Evolutionary conservation across 2,113 vertebrate genomes (phyloP), one percentile per base, ranked within the genome.

Genomic region (Nibea albiflora): DNA sequence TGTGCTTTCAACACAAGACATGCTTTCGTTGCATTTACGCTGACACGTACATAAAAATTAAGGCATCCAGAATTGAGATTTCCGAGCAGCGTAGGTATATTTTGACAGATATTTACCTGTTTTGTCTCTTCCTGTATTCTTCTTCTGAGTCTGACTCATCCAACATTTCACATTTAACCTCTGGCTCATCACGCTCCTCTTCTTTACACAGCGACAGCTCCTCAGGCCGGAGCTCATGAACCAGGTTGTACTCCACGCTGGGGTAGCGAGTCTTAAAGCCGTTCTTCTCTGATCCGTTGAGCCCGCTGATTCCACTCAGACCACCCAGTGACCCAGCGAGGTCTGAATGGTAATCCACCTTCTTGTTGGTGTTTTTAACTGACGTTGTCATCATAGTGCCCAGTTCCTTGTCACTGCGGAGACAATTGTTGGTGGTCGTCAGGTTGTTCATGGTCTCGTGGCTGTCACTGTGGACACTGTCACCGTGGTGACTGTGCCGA

Each of bases 341-440:
- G 81, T 99, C 98, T 0, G 96, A 95, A 49, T 96, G 96, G 90
- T 97, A 96, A 94, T 99, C 98, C 31, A 93, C 96, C 92, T 99
- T 99, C 94, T 99, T 98, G 90, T 99, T 99, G 31, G 96, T 99
- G 94, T 99, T 99, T 95, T 99, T 99, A 84, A 99, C 94, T 84
- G 97, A 98, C 0, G 96, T 94, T 57, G 97, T 91, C 84, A 97
- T 96, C 84, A 98, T 95, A 53, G 97, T 89, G 0, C 95, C 95
- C 80, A 97, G 90, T 91, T 97, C 98, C 90, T 99, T 99, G 88
- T 99, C 98, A 0, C 95, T 96, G 0, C 97, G 96, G 65, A 97
- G 97, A 90, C 97, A 96, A 86, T 95, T 98, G 91, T 95, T 98
- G 17, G 97, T 96, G 42, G 93, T 94, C 0, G 91, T 93, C 88